Evolutionary conservation across 2,113 vertebrate species (phyloP), one percentile per base, ranked within the genome.

Genomic region (Siniperca knerii): DNA sequence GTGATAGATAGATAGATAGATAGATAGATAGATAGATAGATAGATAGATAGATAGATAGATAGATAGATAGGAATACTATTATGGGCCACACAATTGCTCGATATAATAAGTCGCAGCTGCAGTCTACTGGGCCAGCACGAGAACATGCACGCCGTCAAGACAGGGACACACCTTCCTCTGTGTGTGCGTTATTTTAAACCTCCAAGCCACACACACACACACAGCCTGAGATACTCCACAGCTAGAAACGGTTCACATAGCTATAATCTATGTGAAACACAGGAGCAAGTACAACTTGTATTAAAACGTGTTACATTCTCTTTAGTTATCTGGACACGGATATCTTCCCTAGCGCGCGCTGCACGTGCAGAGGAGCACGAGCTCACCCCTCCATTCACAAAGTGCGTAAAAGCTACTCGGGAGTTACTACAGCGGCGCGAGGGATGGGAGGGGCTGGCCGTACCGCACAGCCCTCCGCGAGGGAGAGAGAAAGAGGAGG

Each of bases 311-410:
- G 20, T 0, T 18, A 2, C 1, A 8, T n/a, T 8, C 6, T 25
- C 18, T 52, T 2, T 8, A 23, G 54, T 62, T 3, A 52, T 29
- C 33, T 67, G 33, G 13, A 25, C 21, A 21, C 0, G 2, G 11
- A 42, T 8, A 25, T n/a, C 42, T 54, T 15, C 6, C 9, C 6
- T 6, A 33, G 3, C 16, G 21, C 6, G 60, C 71, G 79, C 48
- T 78, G 71, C 52, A 58, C 11, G 55, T 18, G 60, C 37, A 12
- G 15, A 16, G 33, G 48, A 37, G 82, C 67, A 48, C 54, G 85
- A 81, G 90, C 84, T 85, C 92, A 85, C 81, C 67, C 74, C 88
- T 92, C 85, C 94, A 95, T 95, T 95, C 94, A 95, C 92, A 94
- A 95, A 95, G 92, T 91, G 89, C 79, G 74, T 85, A 83, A 91